These are phyloP conservation scores for Apus apus DNA, from an alignment of 2,113 vertebrate genomes.

Conservation along the genomic window DNA sequence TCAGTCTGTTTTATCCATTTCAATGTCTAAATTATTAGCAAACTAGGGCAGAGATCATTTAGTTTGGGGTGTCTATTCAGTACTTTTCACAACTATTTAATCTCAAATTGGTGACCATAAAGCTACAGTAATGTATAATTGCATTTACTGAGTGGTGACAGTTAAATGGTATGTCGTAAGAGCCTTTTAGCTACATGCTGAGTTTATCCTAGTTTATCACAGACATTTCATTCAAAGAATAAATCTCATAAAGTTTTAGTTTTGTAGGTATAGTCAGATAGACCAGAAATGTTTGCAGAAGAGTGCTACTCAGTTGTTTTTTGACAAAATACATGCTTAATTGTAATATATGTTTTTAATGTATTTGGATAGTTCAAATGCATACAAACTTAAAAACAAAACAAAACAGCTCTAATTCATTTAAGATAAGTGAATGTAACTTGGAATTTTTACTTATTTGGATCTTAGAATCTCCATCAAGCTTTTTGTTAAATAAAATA, in stretches of 20 bases:
- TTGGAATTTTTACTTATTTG: background rate
- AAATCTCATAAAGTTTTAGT: constrained; percentile 21
- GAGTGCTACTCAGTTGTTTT: background rate
- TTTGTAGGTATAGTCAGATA: background rate
- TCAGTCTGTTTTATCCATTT: background rate
- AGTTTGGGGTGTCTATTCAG: background rate
- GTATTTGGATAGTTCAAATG: background rate
- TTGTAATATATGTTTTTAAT: background rate
- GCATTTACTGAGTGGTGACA: constrained; percentile 44
- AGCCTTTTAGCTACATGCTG: constrained; percentile 42
- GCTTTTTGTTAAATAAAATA: background rate
- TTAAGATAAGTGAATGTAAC: background rate
- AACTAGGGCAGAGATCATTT: constrained; percentile 6
- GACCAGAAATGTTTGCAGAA: constrained; percentile 1
- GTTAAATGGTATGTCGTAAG: constrained; percentile 45
- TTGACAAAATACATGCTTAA: background rate
- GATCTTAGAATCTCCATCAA: background rate
- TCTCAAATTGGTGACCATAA: constrained; percentile 12
- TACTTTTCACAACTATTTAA: constrained; percentile 23
- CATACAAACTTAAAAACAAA: too few relatives aligned
- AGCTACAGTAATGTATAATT: constrained; percentile 43
- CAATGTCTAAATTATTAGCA: background rate
- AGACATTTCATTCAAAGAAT: constrained; percentile 47
- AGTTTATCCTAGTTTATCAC: constrained; percentile 45
- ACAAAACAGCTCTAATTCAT: background rate